Conservation (phyloP, 2,113 vertebrate genomes). For the Vidua macroura region DNA sequence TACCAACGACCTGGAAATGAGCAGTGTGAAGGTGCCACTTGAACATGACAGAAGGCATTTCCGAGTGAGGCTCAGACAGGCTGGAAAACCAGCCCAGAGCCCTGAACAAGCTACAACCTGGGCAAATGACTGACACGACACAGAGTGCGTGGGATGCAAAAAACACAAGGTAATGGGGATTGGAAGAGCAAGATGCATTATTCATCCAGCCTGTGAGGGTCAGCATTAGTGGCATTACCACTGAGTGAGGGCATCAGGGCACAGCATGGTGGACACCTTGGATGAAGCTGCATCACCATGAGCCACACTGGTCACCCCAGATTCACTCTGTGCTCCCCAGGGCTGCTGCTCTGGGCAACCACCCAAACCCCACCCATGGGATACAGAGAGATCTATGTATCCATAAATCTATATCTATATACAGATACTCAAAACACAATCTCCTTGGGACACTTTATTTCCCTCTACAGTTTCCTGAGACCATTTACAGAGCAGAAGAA, state of each 20-base stretch:
- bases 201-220: neutral
- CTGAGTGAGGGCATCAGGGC: neutral
- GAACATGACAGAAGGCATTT: neutral
- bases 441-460: neutral
- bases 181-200: neutral
- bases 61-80: neutral
- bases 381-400: neutral
- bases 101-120: neutral
- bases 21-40: neutral
- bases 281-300: neutral
- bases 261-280: neutral
- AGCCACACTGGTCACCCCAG: neutral
- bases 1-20: neutral
- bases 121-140: neutral
- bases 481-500: neutral
- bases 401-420: neutral
- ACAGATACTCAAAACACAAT: neutral
- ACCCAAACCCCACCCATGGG: neutral
- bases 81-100: neutral
- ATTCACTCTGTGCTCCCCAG: neutral
- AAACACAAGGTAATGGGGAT: neutral
- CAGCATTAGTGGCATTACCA: rapidly evolving
- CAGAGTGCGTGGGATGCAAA: neutral
- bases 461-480: neutral
- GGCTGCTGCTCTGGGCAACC: neutral